These are phyloP conservation scores for Oxyura jamaicensis DNA, from an alignment of 2,113 vertebrate genomes.

Conservation along the genomic window DNA sequence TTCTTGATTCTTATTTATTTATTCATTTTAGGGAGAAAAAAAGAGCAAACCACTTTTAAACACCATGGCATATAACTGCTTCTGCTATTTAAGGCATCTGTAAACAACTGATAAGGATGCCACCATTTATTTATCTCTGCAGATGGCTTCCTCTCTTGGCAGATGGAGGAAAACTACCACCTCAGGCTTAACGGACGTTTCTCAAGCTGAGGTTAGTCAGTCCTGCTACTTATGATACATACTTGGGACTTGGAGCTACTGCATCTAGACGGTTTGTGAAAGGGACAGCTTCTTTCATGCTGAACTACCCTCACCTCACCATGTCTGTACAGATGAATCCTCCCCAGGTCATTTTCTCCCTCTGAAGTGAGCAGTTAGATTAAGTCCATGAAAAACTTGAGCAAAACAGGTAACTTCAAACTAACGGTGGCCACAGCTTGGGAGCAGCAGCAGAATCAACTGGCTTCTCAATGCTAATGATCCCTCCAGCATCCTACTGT, in stretches of 20 bases:
- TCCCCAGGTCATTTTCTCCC: accelerated
- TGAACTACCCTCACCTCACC: neutral
- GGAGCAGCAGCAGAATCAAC: neutral
- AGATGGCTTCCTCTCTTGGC: neutral
- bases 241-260: neutral
- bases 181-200: neutral
- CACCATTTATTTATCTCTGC: neutral
- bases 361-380: neutral
- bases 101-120: conserved; percentile 1
- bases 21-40: neutral
- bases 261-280: neutral
- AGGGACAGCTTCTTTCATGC: neutral
- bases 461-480: neutral
- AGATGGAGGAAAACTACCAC: neutral
- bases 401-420: neutral
- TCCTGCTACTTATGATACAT: neutral
- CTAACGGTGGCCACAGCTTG: neutral
- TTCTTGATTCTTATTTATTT: neutral
- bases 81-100: neutral
- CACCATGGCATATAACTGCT: neutral
- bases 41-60: neutral
- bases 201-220: neutral
- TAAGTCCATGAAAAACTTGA: neutral
- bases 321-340: neutral
- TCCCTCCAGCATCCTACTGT: neutral